These are phyloP conservation scores for Balanococcus diminutus DNA, from an alignment of 2,888 invertebrate genomes.

Conservation along the genomic window DNA sequence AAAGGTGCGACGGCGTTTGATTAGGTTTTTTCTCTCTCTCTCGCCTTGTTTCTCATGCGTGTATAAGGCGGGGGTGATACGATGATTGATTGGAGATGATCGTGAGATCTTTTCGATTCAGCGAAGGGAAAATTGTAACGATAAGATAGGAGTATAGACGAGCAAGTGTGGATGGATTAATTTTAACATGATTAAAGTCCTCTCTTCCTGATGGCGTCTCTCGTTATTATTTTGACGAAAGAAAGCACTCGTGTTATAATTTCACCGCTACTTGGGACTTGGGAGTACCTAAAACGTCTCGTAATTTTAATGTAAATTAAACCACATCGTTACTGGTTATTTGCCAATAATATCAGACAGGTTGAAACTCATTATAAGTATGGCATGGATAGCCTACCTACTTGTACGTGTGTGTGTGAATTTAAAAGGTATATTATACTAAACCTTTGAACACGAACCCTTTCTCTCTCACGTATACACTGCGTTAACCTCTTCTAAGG, in stretches of 20 bases:
- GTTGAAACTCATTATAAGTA: not conserved
- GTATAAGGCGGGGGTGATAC: conserved; percentile 25
- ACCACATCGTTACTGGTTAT: not conserved
- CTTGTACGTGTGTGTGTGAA: not conserved
- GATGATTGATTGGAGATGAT: conserved; percentile 32
- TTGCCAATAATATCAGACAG: not conserved
- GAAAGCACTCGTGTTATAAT: not conserved
- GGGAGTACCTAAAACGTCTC: too few relatives aligned
- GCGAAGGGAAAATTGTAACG: not conserved
- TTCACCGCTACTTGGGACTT: not conserved
- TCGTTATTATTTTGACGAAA: not conserved
- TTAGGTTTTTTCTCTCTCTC: not conserved
- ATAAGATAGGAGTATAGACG: not conserved
- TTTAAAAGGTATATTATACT: not conserved
- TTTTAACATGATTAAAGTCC: conserved; percentile 13
- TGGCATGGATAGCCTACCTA: not conserved
- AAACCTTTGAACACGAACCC: not conserved
- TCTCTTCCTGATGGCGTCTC: not conserved
- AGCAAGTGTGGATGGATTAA: not conserved
- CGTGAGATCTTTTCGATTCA: not conserved
- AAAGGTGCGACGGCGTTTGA: not conserved
- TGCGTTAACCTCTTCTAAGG: not conserved
- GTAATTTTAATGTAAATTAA: not conserved
- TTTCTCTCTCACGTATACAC: not conserved
- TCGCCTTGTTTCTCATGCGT: not conserved